Percentiles rank a stretch among this genome's conserved stretches.
Evolutionary conservation across 2,113 vertebrate species (phyloP).

Genomic region (Delphinus delphis): DNA sequence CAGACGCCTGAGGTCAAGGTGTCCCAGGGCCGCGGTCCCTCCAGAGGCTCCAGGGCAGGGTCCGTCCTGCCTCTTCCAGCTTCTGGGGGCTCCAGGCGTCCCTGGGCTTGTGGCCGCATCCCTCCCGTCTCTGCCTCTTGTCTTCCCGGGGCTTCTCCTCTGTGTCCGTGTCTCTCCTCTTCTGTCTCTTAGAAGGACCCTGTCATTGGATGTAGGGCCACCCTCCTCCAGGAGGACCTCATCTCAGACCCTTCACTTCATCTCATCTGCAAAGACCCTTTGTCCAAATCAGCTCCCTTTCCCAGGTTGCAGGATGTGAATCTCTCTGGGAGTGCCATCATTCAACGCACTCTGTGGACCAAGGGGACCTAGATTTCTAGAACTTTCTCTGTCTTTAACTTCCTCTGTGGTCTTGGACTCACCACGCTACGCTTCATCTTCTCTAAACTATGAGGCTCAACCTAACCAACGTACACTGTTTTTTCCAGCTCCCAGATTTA

Average conservation of each 20-base stretch:
- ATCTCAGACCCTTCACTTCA: neutral
- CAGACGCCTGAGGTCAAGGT: neutral
- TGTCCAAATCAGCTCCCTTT: neutral
- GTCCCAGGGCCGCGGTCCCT: fast-evolving
- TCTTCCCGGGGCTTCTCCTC: neutral
- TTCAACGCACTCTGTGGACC: neutral
- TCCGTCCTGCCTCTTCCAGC: neutral
- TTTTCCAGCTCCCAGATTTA: neutral
- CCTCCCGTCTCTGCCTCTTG: fast-evolving
- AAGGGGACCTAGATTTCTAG: neutral
- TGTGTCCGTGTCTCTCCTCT: neutral
- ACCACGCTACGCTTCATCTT: too few species aligned
- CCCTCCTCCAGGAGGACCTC: neutral
- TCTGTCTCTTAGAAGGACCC: neutral
- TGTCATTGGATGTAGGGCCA: neutral
- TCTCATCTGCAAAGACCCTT: neutral
- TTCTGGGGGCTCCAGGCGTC: fast-evolving
- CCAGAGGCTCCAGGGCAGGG: neutral
- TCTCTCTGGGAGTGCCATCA: neutral
- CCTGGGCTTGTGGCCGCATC: neutral
- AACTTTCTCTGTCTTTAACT: neutral
- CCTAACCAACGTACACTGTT: neutral
- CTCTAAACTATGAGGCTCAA: neutral
- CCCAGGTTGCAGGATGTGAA: neutral
- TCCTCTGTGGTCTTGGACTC: neutral